Percentiles rank a stretch among this genome's conserved stretches.
Conservation (phyloP, 30 jellyfish, hydroid and myxozoan genomes). For the Turritopsis rubra region DNA sequence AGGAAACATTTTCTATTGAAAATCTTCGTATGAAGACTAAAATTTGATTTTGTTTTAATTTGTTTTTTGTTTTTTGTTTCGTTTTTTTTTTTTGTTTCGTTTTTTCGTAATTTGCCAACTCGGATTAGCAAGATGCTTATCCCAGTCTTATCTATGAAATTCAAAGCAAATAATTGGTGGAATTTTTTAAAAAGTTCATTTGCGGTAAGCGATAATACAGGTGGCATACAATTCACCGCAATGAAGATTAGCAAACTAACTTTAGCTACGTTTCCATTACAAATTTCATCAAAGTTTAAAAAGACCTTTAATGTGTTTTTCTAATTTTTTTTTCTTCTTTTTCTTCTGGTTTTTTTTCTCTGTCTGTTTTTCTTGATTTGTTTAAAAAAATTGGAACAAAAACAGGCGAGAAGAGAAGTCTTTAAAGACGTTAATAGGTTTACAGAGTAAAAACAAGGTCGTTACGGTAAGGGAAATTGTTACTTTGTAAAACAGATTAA, state of each 20-base stretch:
- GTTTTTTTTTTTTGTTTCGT: no score
- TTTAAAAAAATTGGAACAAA: not conserved
- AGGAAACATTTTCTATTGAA: not conserved
- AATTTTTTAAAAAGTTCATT: not conserved
- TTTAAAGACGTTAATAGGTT: not conserved
- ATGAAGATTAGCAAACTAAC: not conserved
- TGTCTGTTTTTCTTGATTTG: not conserved
- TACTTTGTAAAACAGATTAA: not conserved
- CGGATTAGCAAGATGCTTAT: not conserved
- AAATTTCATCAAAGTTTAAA: not conserved
- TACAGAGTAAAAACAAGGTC: not conserved
- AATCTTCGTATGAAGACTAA: not conserved
- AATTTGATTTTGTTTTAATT: not conserved
- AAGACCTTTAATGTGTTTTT: not conserved
- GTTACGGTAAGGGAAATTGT: not conserved
- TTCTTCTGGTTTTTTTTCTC: not conserved
- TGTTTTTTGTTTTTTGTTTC: not conserved
- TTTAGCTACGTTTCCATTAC: not conserved
- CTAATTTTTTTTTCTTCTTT: no score
- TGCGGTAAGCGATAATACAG: not conserved
- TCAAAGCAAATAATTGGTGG: not conserved
- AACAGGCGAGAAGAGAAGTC: not conserved
- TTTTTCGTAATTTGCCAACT: not conserved
- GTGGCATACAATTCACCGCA: not conserved
- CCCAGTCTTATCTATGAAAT: not conserved